Conservation (phyloP, 2,113 vertebrate genomes). For the Chrysemys picta region DNA sequence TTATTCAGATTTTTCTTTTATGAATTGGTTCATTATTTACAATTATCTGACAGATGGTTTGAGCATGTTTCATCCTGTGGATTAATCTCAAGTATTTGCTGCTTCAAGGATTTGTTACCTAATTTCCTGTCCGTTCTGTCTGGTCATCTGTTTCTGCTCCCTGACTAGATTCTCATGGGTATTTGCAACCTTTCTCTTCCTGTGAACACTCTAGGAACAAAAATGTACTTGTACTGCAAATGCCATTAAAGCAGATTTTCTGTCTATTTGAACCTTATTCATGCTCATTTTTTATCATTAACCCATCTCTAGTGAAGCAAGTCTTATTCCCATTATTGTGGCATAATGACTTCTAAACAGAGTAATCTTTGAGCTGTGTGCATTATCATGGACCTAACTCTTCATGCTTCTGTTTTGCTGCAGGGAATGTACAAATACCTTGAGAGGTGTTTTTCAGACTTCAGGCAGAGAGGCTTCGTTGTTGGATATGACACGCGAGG, state of each 20-base stretch:
- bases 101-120: too few species aligned
- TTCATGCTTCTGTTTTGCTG: background rate
- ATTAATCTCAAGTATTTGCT: too few species aligned
- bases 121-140: too few species aligned
- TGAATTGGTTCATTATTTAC: too few species aligned
- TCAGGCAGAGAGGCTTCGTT: slow-evolving; percentile 90
- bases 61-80: too few species aligned
- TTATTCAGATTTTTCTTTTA: too few species aligned
- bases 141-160: too few species aligned
- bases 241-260: accelerated
- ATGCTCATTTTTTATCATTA: background rate
- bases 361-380: background rate
- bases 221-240: background rate
- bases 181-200: too few species aligned
- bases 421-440: slow-evolving; percentile 94
- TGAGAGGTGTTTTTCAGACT: slow-evolving; percentile 84
- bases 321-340: too few species aligned
- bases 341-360: background rate
- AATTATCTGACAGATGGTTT: too few species aligned
- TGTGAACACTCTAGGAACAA: background rate
- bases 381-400: background rate
- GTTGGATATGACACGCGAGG: slow-evolving; percentile 94
- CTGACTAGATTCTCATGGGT: too few species aligned
- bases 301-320: background rate
- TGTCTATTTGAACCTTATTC: background rate